Evolutionary conservation across 2,888 invertebrate species (phyloP).

Genomic region (Homarus gammarus): DNA sequence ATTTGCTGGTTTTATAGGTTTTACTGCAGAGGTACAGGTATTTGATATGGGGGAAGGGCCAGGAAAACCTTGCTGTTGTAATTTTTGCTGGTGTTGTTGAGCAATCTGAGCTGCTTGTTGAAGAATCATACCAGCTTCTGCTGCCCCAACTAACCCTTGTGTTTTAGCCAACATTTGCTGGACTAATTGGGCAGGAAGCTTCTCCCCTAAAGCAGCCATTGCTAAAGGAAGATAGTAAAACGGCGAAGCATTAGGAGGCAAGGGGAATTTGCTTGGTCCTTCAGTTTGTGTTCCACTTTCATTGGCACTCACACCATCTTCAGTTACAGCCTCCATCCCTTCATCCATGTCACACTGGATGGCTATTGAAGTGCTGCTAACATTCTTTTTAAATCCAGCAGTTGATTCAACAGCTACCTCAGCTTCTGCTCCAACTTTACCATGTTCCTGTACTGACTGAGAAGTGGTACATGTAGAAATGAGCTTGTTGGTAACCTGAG

Average conservation of each 20-base stretch:
- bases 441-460: constrained; percentile 21
- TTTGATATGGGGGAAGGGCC: constrained; percentile 33
- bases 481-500: not conserved
- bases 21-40: constrained; percentile 64
- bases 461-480: constrained; percentile 1
- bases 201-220: constrained; percentile 76
- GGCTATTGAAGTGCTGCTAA: constrained; percentile 72
- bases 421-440: constrained; percentile 29
- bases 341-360: constrained; percentile 76
- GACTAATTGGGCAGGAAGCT: constrained; percentile 75
- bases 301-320: constrained; percentile 60
- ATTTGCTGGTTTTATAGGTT: constrained; percentile 57
- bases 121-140: constrained; percentile 74
- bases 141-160: constrained; percentile 75
- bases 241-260: constrained; percentile 75
- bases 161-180: constrained; percentile 76
- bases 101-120: constrained; percentile 75
- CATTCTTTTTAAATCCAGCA: constrained; percentile 18
- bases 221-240: constrained; percentile 75
- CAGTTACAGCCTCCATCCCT: constrained; percentile 31
- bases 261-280: constrained; percentile 74
- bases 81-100: constrained; percentile 73
- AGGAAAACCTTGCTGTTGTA: constrained; percentile 63
- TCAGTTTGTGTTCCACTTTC: constrained; percentile 76
- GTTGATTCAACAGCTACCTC: not conserved